phyloP scores from a whole-genome alignment of 2,888 invertebrate genomes.

The Hypena proboscidalis region DNA sequence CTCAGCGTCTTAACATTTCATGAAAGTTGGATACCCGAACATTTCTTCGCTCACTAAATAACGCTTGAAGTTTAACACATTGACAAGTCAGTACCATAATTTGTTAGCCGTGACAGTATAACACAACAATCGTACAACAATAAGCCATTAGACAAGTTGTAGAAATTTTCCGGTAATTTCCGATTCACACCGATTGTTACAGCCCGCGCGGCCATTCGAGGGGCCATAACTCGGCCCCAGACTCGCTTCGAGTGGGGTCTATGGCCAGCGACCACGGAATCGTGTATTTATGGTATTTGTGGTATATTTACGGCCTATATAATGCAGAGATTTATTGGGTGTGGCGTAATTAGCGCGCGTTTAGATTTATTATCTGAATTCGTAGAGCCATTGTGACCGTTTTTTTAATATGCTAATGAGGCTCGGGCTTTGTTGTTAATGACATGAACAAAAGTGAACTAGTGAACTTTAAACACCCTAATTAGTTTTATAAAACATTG shows the following conservation, averaged over 20 bases:
- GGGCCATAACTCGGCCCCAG: conserved; percentile 69
- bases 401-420: conserved; percentile 64
- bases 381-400: conserved; percentile 46
- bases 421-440: conserved; percentile 49
- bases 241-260: conserved; percentile 78
- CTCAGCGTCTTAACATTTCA: conserved; percentile 37
- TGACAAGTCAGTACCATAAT: conserved; percentile 65
- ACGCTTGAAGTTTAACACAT: conserved; percentile 65
- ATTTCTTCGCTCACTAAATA: conserved; percentile 55
- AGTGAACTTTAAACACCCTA: no score
- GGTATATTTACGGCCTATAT: conserved; percentile 76
- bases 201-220: conserved; percentile 65
- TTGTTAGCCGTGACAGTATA: conserved; percentile 62
- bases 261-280: conserved; percentile 72
- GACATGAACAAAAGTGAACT: conserved; percentile 25
- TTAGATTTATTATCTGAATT: conserved; percentile 66
- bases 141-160: conserved; percentile 82
- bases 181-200: conserved; percentile 81
- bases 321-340: conserved; percentile 76
- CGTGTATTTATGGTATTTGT: conserved; percentile 72
- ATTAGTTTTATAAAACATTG: no score
- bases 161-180: conserved; percentile 84
- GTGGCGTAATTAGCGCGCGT: conserved; percentile 74
- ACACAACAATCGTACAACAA: conserved; percentile 73
- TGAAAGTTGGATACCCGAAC: conserved; percentile 35